Base-by-base conservation (phyloP, 2,113 vertebrate genomes). In the Phyllopteryx taeniolatus region DNA sequence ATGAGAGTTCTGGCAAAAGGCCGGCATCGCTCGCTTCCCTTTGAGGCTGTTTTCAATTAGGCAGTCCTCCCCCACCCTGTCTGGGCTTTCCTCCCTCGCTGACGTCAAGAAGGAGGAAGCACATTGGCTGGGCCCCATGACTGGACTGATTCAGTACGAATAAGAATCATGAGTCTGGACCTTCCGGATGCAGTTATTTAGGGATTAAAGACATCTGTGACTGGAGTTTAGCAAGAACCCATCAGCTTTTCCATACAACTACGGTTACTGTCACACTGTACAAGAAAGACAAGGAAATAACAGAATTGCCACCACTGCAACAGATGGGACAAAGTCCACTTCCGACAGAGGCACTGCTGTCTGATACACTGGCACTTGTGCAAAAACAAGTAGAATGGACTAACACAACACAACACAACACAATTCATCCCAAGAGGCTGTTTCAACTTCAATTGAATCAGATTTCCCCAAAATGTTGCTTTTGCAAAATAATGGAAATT, bases 41-140 rank as follows among this genome's bases (percentile, higher is more conserved):
- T 49, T 35, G 10, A 15, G 44, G 65, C 87, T 92, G 88, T 83
- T 89, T 88, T 72, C 70, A 89, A 86, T 91, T 85, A 87, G n/a
- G 44, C 15, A 7, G 56, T 63, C 56, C 59, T 71, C 67, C 77
- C 74, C 77, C 87, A 73, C 86, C 87, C 88, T 80, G 87, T 88
- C 83, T 89, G 78, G 61, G 65, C 51, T 72, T 82, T 72, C 71
- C 65, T 72, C 76, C 13, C 39, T 80, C 15, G 14, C 51, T 54
- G 83, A 75, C 79, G 71, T 77, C 81, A 84, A 13, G 12, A 83
- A 15, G 20, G 64, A 74, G 46, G 66, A 75, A 57, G 27, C 15
- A 13, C 31, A 65, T 60, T 77, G 82, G 75, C 51, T 44, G 69
- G 68, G 68, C 10, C 47, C 53, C 70, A 59, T 72, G 53, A 42